Evolutionary conservation across 2,113 vertebrate genomes (phyloP), one percentile per base, ranked within the genome.

Genomic region (Tragelaphus buxtoni): DNA sequence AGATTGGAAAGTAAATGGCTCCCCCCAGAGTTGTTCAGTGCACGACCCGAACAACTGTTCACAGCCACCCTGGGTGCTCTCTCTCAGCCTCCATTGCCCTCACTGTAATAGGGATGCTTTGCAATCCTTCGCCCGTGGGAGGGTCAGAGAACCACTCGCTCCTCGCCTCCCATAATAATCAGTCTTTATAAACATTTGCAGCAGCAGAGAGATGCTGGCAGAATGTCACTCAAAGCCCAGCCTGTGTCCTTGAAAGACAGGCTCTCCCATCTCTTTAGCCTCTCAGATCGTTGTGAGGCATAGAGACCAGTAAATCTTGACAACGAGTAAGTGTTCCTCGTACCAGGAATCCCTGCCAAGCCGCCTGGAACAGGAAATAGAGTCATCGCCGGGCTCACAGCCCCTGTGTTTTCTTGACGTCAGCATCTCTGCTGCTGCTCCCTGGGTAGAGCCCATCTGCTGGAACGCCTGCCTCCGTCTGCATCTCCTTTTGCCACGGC

Each of bases 391-490:
- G 61, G 74, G 84, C 49, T 47, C 58, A 76, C 47, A 35, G 74
- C 51, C 74, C 69, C 45, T 18, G 1, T 16, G 58, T 61, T 24
- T 53, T 77, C 91, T 76, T 95, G 93, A 90, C 17, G 11, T 94
- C 95, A 69, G 90, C 45, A 39, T 56, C 61, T 82, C 51, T 88
- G 63, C 79, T 47, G 69, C 69, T 61, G 20, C 24, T 95, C 69
- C 81, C 88, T 82, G 69, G 74, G 49, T 42, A 30, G 94, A 86
- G 49, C 56, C 96, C 93, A 91, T 96, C 95, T 96, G 96, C 87
- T 0, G 4, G 30, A 61, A 18, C 47, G 20, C n/a, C n/a, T n/a
- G n/a, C n/a, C n/a, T n/a, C n/a, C n/a, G n/a, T n/a, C n/a, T n/a
- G n/a, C n/a, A n/a, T n/a, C n/a, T n/a, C n/a, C n/a, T n/a, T n/a